Percentiles rank a stretch among this genome's conserved stretches.
These are phyloP conservation scores for Halcyon leucocephala DNA, from an alignment of 2,797 vertebrate species.

Conservation along the genomic window DNA sequence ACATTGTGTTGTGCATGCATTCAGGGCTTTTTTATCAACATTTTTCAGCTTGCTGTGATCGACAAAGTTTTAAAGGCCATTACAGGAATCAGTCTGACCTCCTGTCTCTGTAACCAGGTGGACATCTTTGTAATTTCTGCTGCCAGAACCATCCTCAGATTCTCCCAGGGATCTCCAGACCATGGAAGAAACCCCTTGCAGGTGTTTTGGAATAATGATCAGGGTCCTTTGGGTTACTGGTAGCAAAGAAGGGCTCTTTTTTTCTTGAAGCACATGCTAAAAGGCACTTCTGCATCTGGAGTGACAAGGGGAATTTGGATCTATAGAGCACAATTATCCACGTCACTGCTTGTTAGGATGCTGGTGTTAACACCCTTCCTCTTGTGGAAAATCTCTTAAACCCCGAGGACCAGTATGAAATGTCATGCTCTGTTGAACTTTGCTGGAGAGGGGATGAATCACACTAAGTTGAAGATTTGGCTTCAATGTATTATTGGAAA, in stretches of 20 bases:
- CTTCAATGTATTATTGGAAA: background rate
- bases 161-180: background rate
- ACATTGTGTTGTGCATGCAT: background rate
- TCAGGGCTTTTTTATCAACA: background rate
- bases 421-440: background rate
- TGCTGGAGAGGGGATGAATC: background rate
- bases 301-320: slow-evolving; percentile 29
- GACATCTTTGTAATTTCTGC: background rate
- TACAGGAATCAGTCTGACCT: background rate
- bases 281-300: background rate
- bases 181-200: background rate
- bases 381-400: slow-evolving; percentile 60
- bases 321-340: slow-evolving; percentile 16
- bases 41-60: background rate
- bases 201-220: background rate
- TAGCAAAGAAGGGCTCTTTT: background rate
- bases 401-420: background rate
- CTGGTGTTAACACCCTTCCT: slow-evolving; percentile 68
- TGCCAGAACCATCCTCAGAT: background rate
- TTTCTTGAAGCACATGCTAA: background rate
- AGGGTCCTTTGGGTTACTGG: background rate
- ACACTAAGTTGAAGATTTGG: background rate
- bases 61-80: background rate
- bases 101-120: background rate
- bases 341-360: slow-evolving; percentile 26